These are phyloP conservation scores for Atherinomorus stipes DNA, from an alignment of 2,113 vertebrate genomes.

Conservation along the genomic window DNA sequence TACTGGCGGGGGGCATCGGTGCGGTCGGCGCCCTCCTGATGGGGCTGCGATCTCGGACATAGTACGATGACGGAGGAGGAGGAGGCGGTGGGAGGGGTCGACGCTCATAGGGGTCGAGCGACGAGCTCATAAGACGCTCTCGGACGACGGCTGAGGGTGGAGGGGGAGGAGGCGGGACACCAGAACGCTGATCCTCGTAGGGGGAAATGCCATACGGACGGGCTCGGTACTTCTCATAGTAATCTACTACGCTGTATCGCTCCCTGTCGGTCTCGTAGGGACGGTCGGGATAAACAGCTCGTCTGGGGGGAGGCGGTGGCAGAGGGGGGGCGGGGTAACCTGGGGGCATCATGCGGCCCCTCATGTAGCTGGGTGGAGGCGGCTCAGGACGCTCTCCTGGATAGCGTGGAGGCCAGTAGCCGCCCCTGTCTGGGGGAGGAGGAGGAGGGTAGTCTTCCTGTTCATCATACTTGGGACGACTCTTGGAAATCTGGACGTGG, in stretches of 20 bases:
- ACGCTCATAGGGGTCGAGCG: conserved; percentile 91
- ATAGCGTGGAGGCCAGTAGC: conserved; percentile 94
- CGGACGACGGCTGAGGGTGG: conserved; percentile 83
- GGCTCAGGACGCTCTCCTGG: conserved; percentile 89
- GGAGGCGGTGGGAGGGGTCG: conserved; percentile 89
- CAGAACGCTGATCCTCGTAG: conserved; percentile 81
- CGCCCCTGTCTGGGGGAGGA: conserved; percentile 89
- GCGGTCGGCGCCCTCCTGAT: conserved; percentile 84
- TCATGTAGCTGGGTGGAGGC: conserved; percentile 72
- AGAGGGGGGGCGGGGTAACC: conserved; percentile 87
- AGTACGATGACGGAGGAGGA: conserved; percentile 89
- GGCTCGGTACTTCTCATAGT: conserved; percentile 96
- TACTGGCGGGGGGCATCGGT: conserved; percentile 84
- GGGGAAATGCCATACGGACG: conserved; percentile 86
- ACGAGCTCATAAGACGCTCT: conserved; percentile 84
- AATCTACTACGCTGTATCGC: conserved; percentile 91
- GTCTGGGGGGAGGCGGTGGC: conserved; percentile 82
- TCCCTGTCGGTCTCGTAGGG: conserved; percentile 89
- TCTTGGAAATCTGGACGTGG: conserved; percentile 97
- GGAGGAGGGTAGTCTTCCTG: conserved; percentile 88
- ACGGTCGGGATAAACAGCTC: conserved; percentile 83
- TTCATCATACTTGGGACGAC: conserved; percentile 89
- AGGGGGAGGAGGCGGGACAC: conserved; percentile 81
- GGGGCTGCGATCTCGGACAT: conserved; percentile 93
- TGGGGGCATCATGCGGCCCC: conserved; percentile 76